phyloP scores from a whole-genome alignment of 1,140 invertebrate genomes.

The Apis florea region DNA sequence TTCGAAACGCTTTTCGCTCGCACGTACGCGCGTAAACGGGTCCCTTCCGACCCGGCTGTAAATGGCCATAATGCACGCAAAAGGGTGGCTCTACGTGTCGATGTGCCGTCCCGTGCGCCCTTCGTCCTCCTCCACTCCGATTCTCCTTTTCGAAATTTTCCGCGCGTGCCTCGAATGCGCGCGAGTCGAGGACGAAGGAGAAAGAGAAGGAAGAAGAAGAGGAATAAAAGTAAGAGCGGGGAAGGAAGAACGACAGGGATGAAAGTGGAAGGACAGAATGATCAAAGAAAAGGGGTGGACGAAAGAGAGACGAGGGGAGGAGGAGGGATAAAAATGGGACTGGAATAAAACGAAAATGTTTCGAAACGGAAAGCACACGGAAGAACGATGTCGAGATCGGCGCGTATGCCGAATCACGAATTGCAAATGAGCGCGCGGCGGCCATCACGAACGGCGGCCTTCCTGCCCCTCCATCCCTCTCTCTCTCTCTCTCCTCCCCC shows the following conservation, averaged over 20 bases:
- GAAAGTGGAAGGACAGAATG: background rate
- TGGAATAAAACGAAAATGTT: conserved; percentile 57
- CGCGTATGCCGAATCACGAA: conserved; percentile 29
- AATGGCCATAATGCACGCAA: conserved; percentile 32
- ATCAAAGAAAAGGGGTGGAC: background rate
- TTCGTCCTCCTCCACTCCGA: background rate
- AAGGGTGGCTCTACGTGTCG: background rate
- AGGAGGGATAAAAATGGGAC: conserved; percentile 19
- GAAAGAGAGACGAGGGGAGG: background rate
- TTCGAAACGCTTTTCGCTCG: conserved; percentile 21
- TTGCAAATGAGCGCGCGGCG: conserved; percentile 47
- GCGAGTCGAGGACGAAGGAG: background rate
- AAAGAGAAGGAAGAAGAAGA: background rate
- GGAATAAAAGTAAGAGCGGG: no score
- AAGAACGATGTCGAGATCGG: conserved; percentile 19
- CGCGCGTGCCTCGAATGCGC: conserved; percentile 49
- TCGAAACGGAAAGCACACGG: conserved; percentile 43
- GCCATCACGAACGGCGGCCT: conserved; percentile 7
- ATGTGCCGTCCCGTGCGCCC: no score
- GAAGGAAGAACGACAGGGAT: background rate
- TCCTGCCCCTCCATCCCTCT: background rate
- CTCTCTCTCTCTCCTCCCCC: background rate
- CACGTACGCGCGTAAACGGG: background rate
- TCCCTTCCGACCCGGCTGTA: conserved; percentile 32
- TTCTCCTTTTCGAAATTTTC: conserved; percentile 55